phyloP scores from a whole-genome alignment of 2,113 vertebrate genomes.

The Puma concolor region DNA sequence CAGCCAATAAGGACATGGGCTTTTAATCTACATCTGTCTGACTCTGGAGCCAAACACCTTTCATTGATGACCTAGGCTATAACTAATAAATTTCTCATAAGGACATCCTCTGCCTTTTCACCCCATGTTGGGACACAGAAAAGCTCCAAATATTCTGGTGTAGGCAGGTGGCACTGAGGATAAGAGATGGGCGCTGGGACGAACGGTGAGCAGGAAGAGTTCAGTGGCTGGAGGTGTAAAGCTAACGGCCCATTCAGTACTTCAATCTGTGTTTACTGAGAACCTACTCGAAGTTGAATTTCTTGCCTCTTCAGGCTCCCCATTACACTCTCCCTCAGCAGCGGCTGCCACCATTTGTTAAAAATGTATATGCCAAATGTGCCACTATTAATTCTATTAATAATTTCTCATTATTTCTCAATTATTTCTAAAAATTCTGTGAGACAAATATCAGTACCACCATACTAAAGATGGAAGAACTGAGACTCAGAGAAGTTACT shows the following conservation, averaged over 20 bases:
- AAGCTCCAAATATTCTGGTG: background rate
- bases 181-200: background rate
- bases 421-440: background rate
- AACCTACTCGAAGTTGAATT: background rate
- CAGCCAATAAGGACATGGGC: background rate
- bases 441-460: background rate
- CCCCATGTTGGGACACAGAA: background rate
- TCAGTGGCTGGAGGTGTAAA: background rate
- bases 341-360: background rate
- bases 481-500: background rate
- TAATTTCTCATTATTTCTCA: constrained; percentile 22
- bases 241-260: background rate
- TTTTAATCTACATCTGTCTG: background rate
- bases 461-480: background rate
- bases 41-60: background rate
- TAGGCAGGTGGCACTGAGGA: background rate
- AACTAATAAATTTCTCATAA: background rate
- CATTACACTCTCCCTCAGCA: background rate
- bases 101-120: constrained; percentile 10
- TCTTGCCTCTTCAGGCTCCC: background rate
- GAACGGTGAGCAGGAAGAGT: background rate
- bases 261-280: background rate
- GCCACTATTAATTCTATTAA: constrained; percentile 3
- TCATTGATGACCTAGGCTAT: background rate
- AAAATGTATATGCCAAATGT: background rate